These are phyloP conservation scores for Aricia agestis DNA, from an alignment of 1,140 invertebrate species.

Conservation along the genomic window DNA sequence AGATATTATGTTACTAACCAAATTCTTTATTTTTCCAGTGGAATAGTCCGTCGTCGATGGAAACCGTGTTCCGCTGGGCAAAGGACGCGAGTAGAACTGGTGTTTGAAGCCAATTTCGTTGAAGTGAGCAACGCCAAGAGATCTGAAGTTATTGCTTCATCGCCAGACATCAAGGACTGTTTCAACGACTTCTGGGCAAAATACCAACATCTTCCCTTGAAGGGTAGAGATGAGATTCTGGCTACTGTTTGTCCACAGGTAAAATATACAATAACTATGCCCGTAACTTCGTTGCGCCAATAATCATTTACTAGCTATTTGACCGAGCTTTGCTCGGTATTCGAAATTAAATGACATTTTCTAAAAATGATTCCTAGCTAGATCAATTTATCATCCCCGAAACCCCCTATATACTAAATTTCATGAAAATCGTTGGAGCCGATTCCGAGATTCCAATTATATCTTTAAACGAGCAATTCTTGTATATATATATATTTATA, in stretches of 20 bases:
- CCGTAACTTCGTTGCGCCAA: too few species aligned
- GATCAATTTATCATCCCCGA: too few species aligned
- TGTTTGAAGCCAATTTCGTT: slow-evolving; percentile 85
- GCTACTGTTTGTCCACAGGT: slow-evolving; percentile 91
- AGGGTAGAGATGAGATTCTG: slow-evolving; percentile 87
- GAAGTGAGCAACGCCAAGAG: slow-evolving; percentile 84
- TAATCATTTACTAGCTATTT: too few species aligned
- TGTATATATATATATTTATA: too few species aligned
- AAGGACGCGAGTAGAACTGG: slow-evolving; percentile 83
- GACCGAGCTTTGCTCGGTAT: too few species aligned
- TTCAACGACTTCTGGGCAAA: slow-evolving; percentile 87
- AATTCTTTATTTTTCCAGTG: slow-evolving; percentile 77
- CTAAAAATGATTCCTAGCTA: too few species aligned
- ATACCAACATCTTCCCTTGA: slow-evolving; percentile 79
- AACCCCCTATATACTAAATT: too few species aligned
- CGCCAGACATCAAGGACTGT: slow-evolving; percentile 83
- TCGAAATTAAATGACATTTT: too few species aligned
- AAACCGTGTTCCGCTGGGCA: slow-evolving; percentile 76
- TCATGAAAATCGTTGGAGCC: too few species aligned
- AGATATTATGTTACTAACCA: too few species aligned
- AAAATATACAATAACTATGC: neutral
- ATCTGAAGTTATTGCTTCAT: slow-evolving; percentile 76
- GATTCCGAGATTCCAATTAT: too few species aligned
- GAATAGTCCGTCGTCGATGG: slow-evolving; percentile 86
- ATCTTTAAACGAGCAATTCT: too few species aligned